These are phyloP conservation scores for Eumerus sabulonum DNA, from an alignment of 2,888 invertebrate species.

Conservation along the genomic window DNA sequence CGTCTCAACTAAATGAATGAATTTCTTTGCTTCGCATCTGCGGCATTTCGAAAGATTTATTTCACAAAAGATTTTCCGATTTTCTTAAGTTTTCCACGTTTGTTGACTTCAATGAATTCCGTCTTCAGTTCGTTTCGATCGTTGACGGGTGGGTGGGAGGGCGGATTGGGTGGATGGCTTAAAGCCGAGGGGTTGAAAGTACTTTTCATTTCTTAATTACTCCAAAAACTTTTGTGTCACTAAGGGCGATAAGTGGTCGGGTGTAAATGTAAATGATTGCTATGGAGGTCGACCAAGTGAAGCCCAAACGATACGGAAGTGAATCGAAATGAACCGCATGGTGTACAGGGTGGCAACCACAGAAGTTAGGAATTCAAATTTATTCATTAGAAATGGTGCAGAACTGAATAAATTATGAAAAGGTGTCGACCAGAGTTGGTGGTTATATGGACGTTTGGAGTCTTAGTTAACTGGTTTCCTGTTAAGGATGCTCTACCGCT, in stretches of 20 bases:
- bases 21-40: slow-evolving; percentile 17
- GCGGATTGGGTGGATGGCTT: too few relatives aligned
- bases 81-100: slow-evolving; percentile 36
- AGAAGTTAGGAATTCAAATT: slow-evolving; percentile 61
- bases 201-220: slow-evolving; percentile 53
- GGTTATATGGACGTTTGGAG: background rate
- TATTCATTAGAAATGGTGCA: slow-evolving; percentile 60
- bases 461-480: too few relatives aligned
- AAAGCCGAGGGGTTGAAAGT: slow-evolving; percentile 1
- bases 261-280: slow-evolving; percentile 49
- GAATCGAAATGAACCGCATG: slow-evolving; percentile 1
- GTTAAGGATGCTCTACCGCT: background rate
- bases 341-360: slow-evolving; percentile 34
- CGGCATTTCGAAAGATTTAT: slow-evolving; percentile 43
- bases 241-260: slow-evolving; percentile 8
- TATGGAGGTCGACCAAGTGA: slow-evolving; percentile 18
- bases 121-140: background rate
- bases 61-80: slow-evolving; percentile 52
- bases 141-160: too few relatives aligned
- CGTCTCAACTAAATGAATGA: background rate
- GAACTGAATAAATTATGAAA: slow-evolving; percentile 54
- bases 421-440: slow-evolving; percentile 33
- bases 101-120: slow-evolving; percentile 35
- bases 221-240: slow-evolving; percentile 9
- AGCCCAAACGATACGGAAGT: too few relatives aligned